Evolutionary conservation across 2,113 vertebrate species (phyloP), one percentile per base, ranked within the genome.

Genomic region (Malaclemys terrapin): DNA sequence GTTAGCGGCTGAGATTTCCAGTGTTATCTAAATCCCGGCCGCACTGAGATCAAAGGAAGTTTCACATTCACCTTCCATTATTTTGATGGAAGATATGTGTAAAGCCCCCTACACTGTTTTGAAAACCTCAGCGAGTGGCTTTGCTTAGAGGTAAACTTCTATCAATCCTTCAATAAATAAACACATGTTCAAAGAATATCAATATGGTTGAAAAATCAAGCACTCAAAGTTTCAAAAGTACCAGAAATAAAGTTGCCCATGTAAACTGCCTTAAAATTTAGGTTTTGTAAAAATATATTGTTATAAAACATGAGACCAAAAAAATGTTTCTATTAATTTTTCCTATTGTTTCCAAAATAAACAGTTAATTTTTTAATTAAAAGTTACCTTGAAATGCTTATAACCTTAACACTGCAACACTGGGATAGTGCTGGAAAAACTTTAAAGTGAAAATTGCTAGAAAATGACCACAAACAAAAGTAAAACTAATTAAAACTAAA

Each of bases 131-230:
- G 3, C 2, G 1, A 76, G 65, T 53, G 20, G 1, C 20, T 49
- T 14, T 31, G 8, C 6, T 25, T 45, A 76, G 10, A 89, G 11
- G 3, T 1, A 78, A 14, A 45, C 22, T 27, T 9, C 17, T 72
- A 35, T 5, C 25, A 49, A 5, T 84, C 85, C 57, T 75, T 90
- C 13, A 54, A 45, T 16, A 82, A 31, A 91, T 3, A 85, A 16
- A 42, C 0, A 0, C 25, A n/a, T 2, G 3, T n/a, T 57, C 24
- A 50, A 83, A 83, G 2, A 10, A 79, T 57, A 47, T 22, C 2
- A 4, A 7, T 80, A 62, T 14, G 1, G 1, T 76, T 89, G 84
- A 8, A 57, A 84, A 80, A 16, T 65, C 10, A 95, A 87, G 16
- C 27, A 89, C 29, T 91, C 29, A 89, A 50, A 5, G 56, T 2